Evolutionary conservation across 2,113 vertebrate species (phyloP).

Genomic region (Mesoclemmys tuberculata): DNA sequence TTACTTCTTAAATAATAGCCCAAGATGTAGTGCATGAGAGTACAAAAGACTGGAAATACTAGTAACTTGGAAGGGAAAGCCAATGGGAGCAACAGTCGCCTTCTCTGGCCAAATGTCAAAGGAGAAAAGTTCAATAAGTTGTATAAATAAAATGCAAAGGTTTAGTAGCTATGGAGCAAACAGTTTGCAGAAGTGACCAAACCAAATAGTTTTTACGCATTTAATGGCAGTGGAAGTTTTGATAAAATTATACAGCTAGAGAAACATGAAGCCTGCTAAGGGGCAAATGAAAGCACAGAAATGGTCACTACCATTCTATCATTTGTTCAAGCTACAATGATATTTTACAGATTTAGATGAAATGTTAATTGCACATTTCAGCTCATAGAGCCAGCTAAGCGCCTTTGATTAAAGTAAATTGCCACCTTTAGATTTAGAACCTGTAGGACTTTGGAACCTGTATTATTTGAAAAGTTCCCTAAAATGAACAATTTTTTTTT

Average conservation of each 20-base stretch:
- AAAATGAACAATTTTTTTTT: not conserved
- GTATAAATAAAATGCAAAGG: not conserved
- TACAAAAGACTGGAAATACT: not conserved
- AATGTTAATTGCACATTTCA: not conserved
- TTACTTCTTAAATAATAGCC: not conserved
- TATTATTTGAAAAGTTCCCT: not conserved
- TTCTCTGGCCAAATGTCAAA: not conserved
- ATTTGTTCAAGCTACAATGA: not conserved
- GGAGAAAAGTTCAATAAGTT: not conserved
- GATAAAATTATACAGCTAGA: not conserved
- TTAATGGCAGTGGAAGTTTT: not conserved
- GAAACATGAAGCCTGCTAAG: not conserved
- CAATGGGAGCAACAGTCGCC: not conserved
- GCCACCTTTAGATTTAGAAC: not conserved
- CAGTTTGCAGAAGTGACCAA: not conserved
- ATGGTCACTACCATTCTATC: not conserved
- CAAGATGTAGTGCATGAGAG: not conserved
- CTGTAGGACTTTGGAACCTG: not conserved
- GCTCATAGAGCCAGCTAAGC: not conserved
- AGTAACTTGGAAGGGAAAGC: not conserved
- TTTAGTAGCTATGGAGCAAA: not conserved
- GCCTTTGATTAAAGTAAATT: not conserved
- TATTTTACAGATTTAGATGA: constrained; percentile 1
- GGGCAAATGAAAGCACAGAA: not conserved
- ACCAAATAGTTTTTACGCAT: not conserved